Base-by-base conservation (phyloP, 2,888 invertebrate genomes). In the Tuta absoluta region DNA sequence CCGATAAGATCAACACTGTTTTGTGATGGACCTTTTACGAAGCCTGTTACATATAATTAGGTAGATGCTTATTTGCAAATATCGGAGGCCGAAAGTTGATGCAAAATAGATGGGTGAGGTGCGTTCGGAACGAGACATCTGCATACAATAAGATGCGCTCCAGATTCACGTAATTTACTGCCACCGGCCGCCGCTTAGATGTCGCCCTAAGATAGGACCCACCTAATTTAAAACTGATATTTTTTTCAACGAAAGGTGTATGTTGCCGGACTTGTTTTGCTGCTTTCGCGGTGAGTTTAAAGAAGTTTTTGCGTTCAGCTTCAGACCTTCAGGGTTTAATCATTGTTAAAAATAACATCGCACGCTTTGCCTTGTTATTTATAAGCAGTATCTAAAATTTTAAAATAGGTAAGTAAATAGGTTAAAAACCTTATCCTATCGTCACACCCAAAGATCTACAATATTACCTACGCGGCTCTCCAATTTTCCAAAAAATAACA, bases 91-190 rank as follows among this genome's bases (percentile, higher is more conserved):
- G 81, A 84, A 84, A 82, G 77, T 81, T 85, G 84, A 89, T 89
- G 89, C 87, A 87, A 89, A 89, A 87, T 72, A 76, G 75, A 78
- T 72, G 75, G 74, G 73, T 73, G 81, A 75, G 76, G 77, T 79
- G 81, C 76, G 79, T 72, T 69, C 63, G 33, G 66, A 67, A 70
- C 76, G 78, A 69, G 70, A 65, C 76, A 89, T 89, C 91, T 91
- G 88, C 91, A 91, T 91, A 91, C 91, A 91, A 91, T 91, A 87
- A 81, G 74, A 65, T 63, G 66, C 70, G 87, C 84, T 85, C 87
- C 88, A 89, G 86, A 85, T 89, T 77, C 77, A 67, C 63, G 85
- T 89, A 88, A 89, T 89, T 88, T 88, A 89, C 84, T 87, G 87
- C 84, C 81, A 80, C 61, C 76, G 76, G 56, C 73, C 71, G 71